These are phyloP conservation scores for Cetonia aurata DNA, from an alignment of 2,888 invertebrate species.

Conservation along the genomic window DNA sequence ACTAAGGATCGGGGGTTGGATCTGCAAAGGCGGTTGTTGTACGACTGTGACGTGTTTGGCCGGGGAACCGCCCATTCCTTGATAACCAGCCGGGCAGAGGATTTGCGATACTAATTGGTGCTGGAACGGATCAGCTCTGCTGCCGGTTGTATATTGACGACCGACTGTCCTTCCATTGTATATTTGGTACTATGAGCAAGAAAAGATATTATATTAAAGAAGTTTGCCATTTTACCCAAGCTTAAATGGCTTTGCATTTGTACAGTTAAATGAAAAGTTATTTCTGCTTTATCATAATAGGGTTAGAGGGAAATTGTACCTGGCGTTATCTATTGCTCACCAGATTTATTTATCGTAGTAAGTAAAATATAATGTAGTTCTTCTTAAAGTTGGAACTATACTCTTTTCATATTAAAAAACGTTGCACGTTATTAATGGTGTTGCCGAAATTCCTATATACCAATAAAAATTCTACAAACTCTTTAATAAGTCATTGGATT, in stretches of 20 bases:
- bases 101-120: slow-evolving; percentile 95
- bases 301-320: too few relatives aligned
- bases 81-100: slow-evolving; percentile 90
- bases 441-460: too few relatives aligned
- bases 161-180: slow-evolving; percentile 80
- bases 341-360: too few relatives aligned
- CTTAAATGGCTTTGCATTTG: slow-evolving; percentile 10
- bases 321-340: too few relatives aligned
- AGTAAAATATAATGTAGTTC: too few relatives aligned
- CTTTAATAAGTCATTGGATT: too few relatives aligned
- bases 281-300: too few relatives aligned
- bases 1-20: slow-evolving; percentile 84
- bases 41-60: slow-evolving; percentile 79
- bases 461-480: too few relatives aligned
- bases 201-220: too few relatives aligned
- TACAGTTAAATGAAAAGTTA: neutral
- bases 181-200: slow-evolving; percentile 78
- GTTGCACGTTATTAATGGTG: too few relatives aligned
- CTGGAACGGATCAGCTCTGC: slow-evolving; percentile 87
- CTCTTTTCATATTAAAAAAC: too few relatives aligned
- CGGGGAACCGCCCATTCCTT: slow-evolving; percentile 77
- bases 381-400: too few relatives aligned
- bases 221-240: neutral
- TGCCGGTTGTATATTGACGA: slow-evolving; percentile 75
- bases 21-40: slow-evolving; percentile 79